These are phyloP conservation scores for Lasioglossum pauxillum DNA, from an alignment of 2,888 invertebrate genomes.

Conservation along the genomic window DNA sequence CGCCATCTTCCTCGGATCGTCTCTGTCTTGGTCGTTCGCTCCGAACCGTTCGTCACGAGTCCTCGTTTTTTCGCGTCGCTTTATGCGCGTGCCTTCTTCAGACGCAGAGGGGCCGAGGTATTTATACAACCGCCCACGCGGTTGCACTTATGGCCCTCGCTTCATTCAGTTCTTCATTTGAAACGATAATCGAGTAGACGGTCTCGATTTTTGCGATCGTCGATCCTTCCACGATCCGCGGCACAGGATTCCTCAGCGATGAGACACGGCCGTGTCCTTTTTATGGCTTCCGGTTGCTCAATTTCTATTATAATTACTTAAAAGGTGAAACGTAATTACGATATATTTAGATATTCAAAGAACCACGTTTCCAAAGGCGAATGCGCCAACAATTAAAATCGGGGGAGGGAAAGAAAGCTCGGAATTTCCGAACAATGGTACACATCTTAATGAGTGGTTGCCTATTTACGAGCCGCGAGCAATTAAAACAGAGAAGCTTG, in stretches of 20 bases:
- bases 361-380: neutral
- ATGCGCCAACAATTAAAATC: neutral
- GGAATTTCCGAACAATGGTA: neutral
- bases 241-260: conserved; percentile 4
- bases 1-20: conserved; percentile 7
- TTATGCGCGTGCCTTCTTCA: conserved; percentile 69
- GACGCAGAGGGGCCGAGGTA: conserved; percentile 57
- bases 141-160: conserved; percentile 42
- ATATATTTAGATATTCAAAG: neutral
- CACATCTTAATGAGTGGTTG: neutral
- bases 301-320: too few species aligned
- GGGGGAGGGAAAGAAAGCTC: neutral
- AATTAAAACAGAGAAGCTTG: conserved; percentile 1
- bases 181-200: conserved; percentile 58
- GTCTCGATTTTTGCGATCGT: conserved; percentile 27
- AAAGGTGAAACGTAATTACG: too few species aligned
- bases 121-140: conserved; percentile 72
- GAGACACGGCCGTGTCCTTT: conserved; percentile 1
- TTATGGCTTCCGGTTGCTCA: conserved; percentile 35
- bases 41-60: conserved; percentile 22
- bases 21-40: conserved; percentile 7
- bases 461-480: neutral
- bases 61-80: conserved; percentile 58
- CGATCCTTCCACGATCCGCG: conserved; percentile 24
- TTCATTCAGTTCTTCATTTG: conserved; percentile 57